phyloP scores from a whole-genome alignment of 2,888 invertebrate species.

The Carabus problematicus region DNA sequence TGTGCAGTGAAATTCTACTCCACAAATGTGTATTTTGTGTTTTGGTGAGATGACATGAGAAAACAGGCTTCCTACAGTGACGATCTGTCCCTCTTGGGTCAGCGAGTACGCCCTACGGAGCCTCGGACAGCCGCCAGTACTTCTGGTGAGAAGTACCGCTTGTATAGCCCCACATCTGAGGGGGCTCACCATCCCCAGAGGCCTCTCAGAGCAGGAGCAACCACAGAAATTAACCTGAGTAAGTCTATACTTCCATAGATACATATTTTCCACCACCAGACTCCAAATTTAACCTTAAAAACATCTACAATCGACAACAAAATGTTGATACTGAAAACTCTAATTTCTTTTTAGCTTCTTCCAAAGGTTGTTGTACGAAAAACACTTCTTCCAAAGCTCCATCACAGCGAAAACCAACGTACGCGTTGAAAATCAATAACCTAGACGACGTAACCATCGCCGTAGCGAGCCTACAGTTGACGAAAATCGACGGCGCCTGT shows the following conservation, averaged over 20 bases:
- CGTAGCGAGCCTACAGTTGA: slow-evolving; percentile 53
- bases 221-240: too few species aligned
- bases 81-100: slow-evolving; percentile 35
- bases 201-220: slow-evolving; percentile 38
- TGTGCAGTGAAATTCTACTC: too few species aligned
- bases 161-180: not conserved
- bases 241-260: too few species aligned
- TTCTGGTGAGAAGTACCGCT: not conserved
- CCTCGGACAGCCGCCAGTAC: too few species aligned
- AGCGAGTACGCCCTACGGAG: slow-evolving; percentile 30
- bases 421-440: slow-evolving; percentile 23
- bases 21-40: too few species aligned
- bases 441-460: slow-evolving; percentile 51
- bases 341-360: too few species aligned
- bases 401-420: not conserved
- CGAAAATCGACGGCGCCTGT: slow-evolving; percentile 39
- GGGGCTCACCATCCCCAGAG: not conserved
- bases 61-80: slow-evolving; percentile 25
- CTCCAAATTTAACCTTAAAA: too few species aligned
- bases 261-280: too few species aligned
- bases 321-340: too few species aligned
- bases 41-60: not conserved
- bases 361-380: too few species aligned
- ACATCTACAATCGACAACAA: too few species aligned
- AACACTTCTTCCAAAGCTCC: not conserved